phyloP scores from a whole-genome alignment of 2,888 invertebrate species.

The Fragum whitleyi region DNA sequence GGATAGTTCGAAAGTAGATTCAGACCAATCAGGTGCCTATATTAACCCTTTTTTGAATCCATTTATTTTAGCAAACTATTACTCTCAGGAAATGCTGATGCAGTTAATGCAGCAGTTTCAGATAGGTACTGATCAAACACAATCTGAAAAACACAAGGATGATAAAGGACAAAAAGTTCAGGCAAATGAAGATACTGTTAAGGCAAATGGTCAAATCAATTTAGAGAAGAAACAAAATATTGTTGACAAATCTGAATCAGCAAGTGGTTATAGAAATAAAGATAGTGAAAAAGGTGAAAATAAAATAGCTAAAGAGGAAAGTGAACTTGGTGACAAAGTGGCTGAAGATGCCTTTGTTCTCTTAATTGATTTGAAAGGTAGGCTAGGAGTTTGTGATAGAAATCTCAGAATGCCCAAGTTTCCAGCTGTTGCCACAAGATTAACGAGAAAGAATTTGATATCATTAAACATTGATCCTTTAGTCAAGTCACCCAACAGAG shows the following conservation, averaged over 20 bases:
- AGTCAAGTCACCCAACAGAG: not conserved
- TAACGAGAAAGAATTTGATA: not conserved
- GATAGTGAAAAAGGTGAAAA: too few species aligned
- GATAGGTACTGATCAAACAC: not conserved
- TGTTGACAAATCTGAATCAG: too few species aligned
- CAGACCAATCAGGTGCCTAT: not conserved
- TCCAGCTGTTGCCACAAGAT: slow-evolving; percentile 7
- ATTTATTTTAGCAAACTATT: not conserved
- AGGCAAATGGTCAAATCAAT: too few species aligned
- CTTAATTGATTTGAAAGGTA: slow-evolving; percentile 5
- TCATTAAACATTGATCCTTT: slow-evolving; percentile 9
- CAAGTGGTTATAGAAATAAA: too few species aligned
- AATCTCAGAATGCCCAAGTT: not conserved
- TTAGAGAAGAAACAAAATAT: too few species aligned
- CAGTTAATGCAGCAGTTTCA: not conserved
- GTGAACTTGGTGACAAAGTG: too few species aligned
- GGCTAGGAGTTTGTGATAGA: not conserved
- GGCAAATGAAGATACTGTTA: too few species aligned
- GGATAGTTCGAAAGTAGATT: not conserved
- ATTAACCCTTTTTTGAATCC: not conserved
- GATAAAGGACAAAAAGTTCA: not conserved
- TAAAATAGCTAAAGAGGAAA: too few species aligned
- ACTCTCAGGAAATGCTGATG: not conserved
- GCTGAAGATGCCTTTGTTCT: too few species aligned
- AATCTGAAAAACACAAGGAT: not conserved